Base-by-base conservation (phyloP, 2,888 invertebrate species). In the Bembecia ichneumoniformis region DNA sequence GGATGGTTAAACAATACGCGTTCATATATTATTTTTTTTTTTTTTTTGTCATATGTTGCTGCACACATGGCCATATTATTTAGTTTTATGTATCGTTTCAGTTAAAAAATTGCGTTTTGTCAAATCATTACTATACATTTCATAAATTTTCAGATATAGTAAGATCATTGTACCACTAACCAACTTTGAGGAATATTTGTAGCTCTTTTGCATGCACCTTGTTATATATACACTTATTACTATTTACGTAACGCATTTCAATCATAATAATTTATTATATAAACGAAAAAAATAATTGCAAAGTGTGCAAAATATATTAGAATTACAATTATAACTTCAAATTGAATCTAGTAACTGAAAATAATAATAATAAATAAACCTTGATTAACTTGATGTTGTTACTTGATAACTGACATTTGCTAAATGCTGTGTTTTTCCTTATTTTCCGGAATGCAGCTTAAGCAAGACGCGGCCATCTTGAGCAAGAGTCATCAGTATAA, bases 391-490 rank as follows among this genome's bases (percentile, higher is more conserved):
- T 44, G 7, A 3, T 44, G 17, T n/a, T 36, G 47, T 48, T n/a
- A n/a, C n/a, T n/a, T n/a, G n/a, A n/a, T n/a, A n/a, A 9, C 20
- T 14, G 50, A 16, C n/a, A 49, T 16, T 57, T 51, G 60, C 55
- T 66, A 63, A 66, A 64, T 55, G 60, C 64, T 60, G 50, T 57
- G 57, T 58, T 58, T 66, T 68, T 68, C 63, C 62, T 55, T 62
- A 56, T 61, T 59, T 65, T 66, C 57, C 57, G 86, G 86, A 83
- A 83, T 83, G 86, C 86, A 87, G 86, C 86, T 80, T 87, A 87
- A 83, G 59, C 76, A 58, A 68, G 74, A 68, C 63, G 64, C 74
- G 75, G 75, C 77, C 71, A 62, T 58, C 67, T 52, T 58, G 58
- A 49, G 45, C 16, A 15, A 44, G 11, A 44, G 47, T 63, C 66